phyloP scores from a whole-genome alignment of 2,888 invertebrate species.

The Synergus itoensis region DNA sequence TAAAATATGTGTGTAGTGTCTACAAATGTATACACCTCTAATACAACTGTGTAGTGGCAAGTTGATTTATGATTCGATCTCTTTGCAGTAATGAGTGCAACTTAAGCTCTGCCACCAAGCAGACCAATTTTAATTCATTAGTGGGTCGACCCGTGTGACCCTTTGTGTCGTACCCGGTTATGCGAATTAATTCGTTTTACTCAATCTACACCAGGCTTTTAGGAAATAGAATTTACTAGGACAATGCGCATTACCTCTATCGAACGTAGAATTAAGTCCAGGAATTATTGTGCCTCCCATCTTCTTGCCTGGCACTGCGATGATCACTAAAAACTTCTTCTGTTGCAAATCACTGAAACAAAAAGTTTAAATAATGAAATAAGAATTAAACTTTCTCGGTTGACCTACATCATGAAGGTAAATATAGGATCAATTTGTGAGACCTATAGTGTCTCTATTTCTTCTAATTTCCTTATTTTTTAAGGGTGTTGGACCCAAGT shows the following conservation, averaged over 20 bases:
- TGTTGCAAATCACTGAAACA: neutral
- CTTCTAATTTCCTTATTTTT: too few species aligned
- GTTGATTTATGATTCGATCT: slow-evolving; percentile 37
- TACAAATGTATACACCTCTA: neutral
- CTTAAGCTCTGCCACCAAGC: slow-evolving; percentile 28
- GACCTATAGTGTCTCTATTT: neutral
- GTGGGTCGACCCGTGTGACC: slow-evolving; percentile 33
- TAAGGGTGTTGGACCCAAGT: too few species aligned
- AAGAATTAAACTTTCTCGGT: neutral
- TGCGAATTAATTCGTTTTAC: slow-evolving; percentile 24
- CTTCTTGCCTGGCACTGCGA: neutral
- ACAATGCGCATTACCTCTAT: neutral
- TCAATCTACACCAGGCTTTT: neutral
- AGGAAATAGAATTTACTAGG: neutral
- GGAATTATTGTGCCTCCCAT: neutral
- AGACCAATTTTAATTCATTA: slow-evolving; percentile 39
- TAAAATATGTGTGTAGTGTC: slow-evolving; percentile 1
- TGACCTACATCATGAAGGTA: slow-evolving; percentile 38
- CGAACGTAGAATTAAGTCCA: neutral
- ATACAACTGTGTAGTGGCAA: slow-evolving; percentile 10
- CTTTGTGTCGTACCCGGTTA: slow-evolving; percentile 25
- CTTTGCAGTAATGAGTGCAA: slow-evolving; percentile 31
- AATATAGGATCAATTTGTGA: neutral
- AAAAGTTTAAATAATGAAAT: slow-evolving; percentile 13
- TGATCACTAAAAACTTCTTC: neutral